Base-by-base conservation (phyloP, 2,797 vertebrate species). In the Coracias cyanogaster region DNA sequence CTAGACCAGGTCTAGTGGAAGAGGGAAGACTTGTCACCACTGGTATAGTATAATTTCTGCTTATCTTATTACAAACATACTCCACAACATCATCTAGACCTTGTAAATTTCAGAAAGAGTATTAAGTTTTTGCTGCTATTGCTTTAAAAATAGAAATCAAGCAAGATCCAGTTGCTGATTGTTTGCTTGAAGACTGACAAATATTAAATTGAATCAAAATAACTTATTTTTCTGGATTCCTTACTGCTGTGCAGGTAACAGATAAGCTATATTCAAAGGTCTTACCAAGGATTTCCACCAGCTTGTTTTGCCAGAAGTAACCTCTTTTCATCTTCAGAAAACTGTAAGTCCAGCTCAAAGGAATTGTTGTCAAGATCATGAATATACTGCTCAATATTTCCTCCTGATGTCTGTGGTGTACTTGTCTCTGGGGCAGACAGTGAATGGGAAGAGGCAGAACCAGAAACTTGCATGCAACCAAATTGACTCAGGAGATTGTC, bases 401-500 rank as follows among this genome's bases (percentile, higher is more conserved):
- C 99, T 98, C 99, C 99, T 16, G 98, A 99, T 72, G 98, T 98
- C 95, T 98, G 98, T 4, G 98, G 98, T 28, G 97, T 98, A 48
- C 97, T 97, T 4, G 98, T 95, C 52, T 99, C 99, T 18, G 98
- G 97, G 16, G 98, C 96, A 12, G 98, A 98, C 88, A 99, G 96
- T 58, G 98, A 99, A 96, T 99, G 99, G 43, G 98, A 98, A 28
- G 99, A 99, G 88, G 98, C 98, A 11, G 99, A 99, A n/a, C 98
- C 98, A 55, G 99, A 99, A 97, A 99, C 99, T 97, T 99, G 99
- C 99, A 99, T 99, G 97, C 99, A 99, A 98, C 99, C 99, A 97
- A 99, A 99, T 97, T 99, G 99, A 98, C 99, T 99, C 97, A 99
- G 98, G 94, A 99, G 99, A 97, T 99, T 99, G 96, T 99, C 99